These are phyloP conservation scores for Halichondria panicea DNA, from an alignment of 37 sponge, comb jelly and placozoan species.

Conservation along the genomic window DNA sequence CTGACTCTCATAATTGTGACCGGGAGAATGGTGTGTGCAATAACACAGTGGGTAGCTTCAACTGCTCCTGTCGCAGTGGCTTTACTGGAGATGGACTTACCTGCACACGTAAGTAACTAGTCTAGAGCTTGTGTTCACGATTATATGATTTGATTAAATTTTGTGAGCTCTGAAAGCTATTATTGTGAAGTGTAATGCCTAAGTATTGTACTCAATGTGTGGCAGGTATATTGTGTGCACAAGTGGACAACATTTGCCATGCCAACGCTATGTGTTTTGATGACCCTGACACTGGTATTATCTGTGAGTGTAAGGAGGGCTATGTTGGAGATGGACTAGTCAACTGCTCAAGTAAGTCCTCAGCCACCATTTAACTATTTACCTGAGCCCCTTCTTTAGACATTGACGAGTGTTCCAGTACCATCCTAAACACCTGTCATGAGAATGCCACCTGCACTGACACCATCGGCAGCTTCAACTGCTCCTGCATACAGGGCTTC, in stretches of 20 bases:
- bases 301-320: slow-evolving; percentile 40
- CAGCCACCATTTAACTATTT: background rate
- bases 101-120: slow-evolving; percentile 9
- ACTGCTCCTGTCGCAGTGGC: slow-evolving; percentile 38
- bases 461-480: slow-evolving; percentile 13
- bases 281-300: slow-evolving; percentile 5
- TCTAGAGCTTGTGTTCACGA: no score
- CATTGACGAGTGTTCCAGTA: background rate
- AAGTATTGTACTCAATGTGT: no score
- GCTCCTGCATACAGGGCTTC: slow-evolving; percentile 15
- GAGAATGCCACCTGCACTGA: slow-evolving; percentile 19
- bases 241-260: background rate
- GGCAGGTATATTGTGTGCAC: no score
- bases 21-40: slow-evolving; percentile 12
- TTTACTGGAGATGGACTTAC: slow-evolving; percentile 40
- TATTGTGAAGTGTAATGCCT: no score
- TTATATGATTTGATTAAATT: no score
- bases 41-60: slow-evolving; percentile 35
- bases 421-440: background rate
- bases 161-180: no score
- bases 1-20: slow-evolving; percentile 17
- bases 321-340: slow-evolving; percentile 37
- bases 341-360: slow-evolving; percentile 21
- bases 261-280: slow-evolving; percentile 16
- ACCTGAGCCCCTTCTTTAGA: background rate